These are phyloP conservation scores for Acanthosepion pharaonis DNA, from an alignment of 2,888 invertebrate genomes.

Conservation along the genomic window DNA sequence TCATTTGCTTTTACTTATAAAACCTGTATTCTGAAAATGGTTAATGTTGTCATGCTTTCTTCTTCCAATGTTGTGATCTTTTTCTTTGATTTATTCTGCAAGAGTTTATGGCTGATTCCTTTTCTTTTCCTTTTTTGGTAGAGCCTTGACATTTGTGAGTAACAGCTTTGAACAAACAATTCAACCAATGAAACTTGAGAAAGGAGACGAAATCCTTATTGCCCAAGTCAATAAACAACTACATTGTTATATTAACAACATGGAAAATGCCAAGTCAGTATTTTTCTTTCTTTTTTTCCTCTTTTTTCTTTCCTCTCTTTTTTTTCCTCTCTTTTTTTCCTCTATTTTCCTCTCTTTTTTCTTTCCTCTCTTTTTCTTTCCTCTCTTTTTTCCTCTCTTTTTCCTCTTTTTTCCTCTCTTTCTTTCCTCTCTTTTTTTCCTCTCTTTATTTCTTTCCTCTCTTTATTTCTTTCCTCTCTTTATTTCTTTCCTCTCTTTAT, in stretches of 20 bases:
- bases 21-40: no score
- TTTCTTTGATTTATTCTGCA: background rate
- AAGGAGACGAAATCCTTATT: slow-evolving; percentile 83
- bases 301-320: background rate
- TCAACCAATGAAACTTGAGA: slow-evolving; percentile 79
- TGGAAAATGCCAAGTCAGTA: slow-evolving; percentile 70
- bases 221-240: slow-evolving; percentile 78
- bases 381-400: no score
- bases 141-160: slow-evolving; percentile 90
- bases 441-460: no score
- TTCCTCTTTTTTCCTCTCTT: no score
- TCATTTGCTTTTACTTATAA: no score
- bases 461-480: no score
- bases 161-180: slow-evolving; percentile 86
- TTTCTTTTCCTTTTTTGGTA: slow-evolving; percentile 69
- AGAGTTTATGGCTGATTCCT: background rate
- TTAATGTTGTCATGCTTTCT: no score
- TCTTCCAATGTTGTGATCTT: background rate
- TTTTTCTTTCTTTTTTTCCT: background rate
- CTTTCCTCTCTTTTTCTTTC: no score
- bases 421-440: no score
- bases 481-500: no score
- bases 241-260: slow-evolving; percentile 67
- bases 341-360: no score
- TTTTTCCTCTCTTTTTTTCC: no score